Base-by-base conservation (phyloP, 2,797 vertebrate species). In the Sciurus carolinensis region DNA sequence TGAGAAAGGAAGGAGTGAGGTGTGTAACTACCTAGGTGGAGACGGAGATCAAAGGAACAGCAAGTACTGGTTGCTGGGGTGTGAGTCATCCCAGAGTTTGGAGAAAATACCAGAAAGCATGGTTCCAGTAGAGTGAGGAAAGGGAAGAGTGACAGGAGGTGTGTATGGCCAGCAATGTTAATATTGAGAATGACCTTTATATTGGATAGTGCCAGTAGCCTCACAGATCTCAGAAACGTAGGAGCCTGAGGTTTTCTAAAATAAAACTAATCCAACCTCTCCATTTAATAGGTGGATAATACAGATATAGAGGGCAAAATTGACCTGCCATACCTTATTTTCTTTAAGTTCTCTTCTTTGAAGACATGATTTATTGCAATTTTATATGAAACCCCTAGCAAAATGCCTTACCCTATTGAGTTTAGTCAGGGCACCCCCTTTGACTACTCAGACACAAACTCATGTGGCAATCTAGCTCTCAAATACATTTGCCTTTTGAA, bases 401-500 rank as follows among this genome's bases (percentile, higher is more conserved):
- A 91, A 91, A 69, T 83, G 44, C 67, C 39, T 57, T 91, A 28
- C 24, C 1, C 1, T 90, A 7, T 80, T 96, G 64, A 24, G 10
- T 69, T 95, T 85, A 81, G 3, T 86, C 67, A 95, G 59, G 13
- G 4, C 0, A 15, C 17, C 17, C 24, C n/a, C 12, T 90, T 93
- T 83, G 76, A 54, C 20, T 73, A 30, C 44, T 90, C 59, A 77
- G 20, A 36, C 1, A 90, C 52, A 96, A 69, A 87, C 87, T 72
- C n/a, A 67, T 89, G 57, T 89, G 52, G n/a, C 77, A 80, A 2
- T 81, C 33, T 14, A 26, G 30, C 54, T 87, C n/a, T 6, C 66
- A 93, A 90, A 90, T 64, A 26, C 47, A 90, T 67, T 94, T 96
- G 47, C 28, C 72, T 80, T 91, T 82, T 84, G 59, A 39, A 57